Evolutionary conservation across 1,140 invertebrate species (phyloP).

Genomic region (Brachionus manjavacas): DNA sequence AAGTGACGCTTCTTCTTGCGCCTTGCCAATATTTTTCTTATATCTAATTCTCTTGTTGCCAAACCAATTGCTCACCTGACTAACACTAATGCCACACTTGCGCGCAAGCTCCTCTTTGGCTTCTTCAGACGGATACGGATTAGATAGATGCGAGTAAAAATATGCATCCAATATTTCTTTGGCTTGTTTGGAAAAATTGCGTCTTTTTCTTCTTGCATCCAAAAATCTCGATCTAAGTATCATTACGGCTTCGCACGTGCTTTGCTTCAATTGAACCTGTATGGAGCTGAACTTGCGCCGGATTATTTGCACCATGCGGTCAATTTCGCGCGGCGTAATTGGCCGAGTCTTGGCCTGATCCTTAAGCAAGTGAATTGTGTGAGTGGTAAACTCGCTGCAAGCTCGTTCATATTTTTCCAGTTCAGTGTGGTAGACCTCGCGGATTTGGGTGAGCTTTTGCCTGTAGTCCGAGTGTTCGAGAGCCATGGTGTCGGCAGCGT

Average conservation of each 20-base stretch:
- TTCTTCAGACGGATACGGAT: slow-evolving; percentile 99
- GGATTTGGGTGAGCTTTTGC: slow-evolving; percentile 95
- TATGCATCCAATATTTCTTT: slow-evolving; percentile 99
- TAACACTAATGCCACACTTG: slow-evolving; percentile 97
- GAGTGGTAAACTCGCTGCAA: slow-evolving; percentile 98
- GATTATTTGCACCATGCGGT: slow-evolving; percentile 99
- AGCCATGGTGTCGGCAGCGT: slow-evolving; percentile 50
- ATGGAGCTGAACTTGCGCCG: slow-evolving; percentile 99
- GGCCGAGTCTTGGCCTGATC: slow-evolving; percentile 95
- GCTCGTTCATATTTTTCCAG: slow-evolving; percentile 98
- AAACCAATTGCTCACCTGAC: slow-evolving; percentile 83
- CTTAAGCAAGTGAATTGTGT: slow-evolving; percentile 93
- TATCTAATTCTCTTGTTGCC: slow-evolving; percentile 99
- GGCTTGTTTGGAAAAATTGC: slow-evolving; percentile 99
- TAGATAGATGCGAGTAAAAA: slow-evolving; percentile 98
- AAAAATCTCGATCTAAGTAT: slow-evolving; percentile 86
- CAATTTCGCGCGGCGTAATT: slow-evolving; percentile 93
- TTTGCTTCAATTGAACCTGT: slow-evolving; percentile 99
- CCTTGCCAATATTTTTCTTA: slow-evolving; percentile 99
- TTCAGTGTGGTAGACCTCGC: slow-evolving; percentile 98
- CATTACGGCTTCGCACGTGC: slow-evolving; percentile 99
- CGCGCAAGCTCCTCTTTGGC: slow-evolving; percentile 98
- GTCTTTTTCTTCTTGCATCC: slow-evolving; percentile 91
- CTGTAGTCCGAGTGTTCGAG: slow-evolving; percentile 99
- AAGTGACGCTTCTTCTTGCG: slow-evolving; percentile 97